Conservation (phyloP, 2,113 vertebrate species). For the Pagrus major region DNA sequence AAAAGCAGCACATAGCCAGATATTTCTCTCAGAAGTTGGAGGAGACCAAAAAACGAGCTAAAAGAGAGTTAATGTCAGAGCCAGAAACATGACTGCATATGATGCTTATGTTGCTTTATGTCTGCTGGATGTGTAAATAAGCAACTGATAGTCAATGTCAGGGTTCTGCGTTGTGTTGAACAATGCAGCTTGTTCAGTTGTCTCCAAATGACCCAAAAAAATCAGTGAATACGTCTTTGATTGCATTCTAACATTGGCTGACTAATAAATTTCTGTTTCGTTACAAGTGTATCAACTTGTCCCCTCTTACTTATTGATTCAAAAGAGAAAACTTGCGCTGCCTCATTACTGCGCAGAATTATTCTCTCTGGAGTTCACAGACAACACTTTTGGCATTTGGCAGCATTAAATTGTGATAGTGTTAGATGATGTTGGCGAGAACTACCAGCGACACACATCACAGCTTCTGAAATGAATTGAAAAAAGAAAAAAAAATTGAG, state of each 20-base stretch:
- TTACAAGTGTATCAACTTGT: conserved; percentile 1
- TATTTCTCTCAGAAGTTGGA: too few relatives aligned
- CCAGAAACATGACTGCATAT: too few relatives aligned
- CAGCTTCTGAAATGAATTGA: conserved; percentile 28
- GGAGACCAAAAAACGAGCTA: too few relatives aligned
- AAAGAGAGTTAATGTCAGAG: too few relatives aligned
- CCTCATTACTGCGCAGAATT: not conserved
- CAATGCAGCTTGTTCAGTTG: not conserved
- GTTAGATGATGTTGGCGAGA: conserved; percentile 22
- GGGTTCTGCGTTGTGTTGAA: not conserved
- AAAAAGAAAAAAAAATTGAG: conserved; percentile 17
- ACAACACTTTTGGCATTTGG: not conserved
- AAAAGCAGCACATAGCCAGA: too few relatives aligned
- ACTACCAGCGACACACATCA: not conserved
- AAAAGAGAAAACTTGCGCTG: conserved; percentile 8
- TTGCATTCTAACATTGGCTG: not conserved
- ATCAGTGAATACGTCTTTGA: not conserved
- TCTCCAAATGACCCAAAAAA: not conserved
- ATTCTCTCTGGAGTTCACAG: conserved; percentile 10
- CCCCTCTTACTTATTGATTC: not conserved
- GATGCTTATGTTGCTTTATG: too few relatives aligned
- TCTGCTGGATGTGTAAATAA: too few relatives aligned
- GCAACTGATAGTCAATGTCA: too few relatives aligned
- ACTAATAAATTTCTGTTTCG: not conserved
- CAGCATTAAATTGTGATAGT: conserved; percentile 13